Percentiles rank a stretch among this genome's conserved stretches.
Evolutionary conservation across 1,140 invertebrate genomes (phyloP).

Genomic region (Eurosta solidaginis): DNA sequence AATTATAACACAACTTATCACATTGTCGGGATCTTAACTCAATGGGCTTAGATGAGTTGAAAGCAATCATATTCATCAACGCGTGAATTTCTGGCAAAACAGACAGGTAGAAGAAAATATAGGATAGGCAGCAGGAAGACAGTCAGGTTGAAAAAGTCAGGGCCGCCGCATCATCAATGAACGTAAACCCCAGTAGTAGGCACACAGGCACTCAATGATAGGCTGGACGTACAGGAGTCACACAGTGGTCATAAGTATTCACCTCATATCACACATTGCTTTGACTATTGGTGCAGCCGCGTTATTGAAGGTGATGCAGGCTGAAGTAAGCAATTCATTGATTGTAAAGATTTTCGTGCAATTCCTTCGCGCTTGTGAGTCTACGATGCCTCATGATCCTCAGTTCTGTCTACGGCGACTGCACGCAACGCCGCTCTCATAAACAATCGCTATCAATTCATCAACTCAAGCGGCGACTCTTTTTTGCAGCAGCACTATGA

Average conservation of each 20-base stretch:
- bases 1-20: constrained; percentile 32
- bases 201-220: not conserved
- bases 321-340: not conserved
- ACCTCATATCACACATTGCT: constrained; percentile 26
- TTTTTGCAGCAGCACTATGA: constrained; percentile 8
- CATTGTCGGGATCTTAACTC: constrained; percentile 35
- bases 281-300: not conserved
- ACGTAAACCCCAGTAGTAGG: not conserved
- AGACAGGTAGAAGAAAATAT: constrained; percentile 13
- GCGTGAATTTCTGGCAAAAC: constrained; percentile 6
- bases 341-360: not conserved
- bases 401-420: not conserved
- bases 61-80: constrained; percentile 32
- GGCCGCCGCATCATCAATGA: not conserved
- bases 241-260: constrained; percentile 29
- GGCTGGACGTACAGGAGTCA: constrained; percentile 18
- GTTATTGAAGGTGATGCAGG: not conserved
- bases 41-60: constrained; percentile 31
- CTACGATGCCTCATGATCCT: not conserved
- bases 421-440: not conserved
- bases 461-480: constrained; percentile 16
- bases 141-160: not conserved
- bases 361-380: not conserved
- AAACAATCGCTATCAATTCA: not conserved
- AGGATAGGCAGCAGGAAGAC: not conserved